Evolutionary conservation across 2,888 invertebrate genomes (phyloP), one percentile per base, ranked within the genome.

Genomic region (Hoplodrina blanda): DNA sequence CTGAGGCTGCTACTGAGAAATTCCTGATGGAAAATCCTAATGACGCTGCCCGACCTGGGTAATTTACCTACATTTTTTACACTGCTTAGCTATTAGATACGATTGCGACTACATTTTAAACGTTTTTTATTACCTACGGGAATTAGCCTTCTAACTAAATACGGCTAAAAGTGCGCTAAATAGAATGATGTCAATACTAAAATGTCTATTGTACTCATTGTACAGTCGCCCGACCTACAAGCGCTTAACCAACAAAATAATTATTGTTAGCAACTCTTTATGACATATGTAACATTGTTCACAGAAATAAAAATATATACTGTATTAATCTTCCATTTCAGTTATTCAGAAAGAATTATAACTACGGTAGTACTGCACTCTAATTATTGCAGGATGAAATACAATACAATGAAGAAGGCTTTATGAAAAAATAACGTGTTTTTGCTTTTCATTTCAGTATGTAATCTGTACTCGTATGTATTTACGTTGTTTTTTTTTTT

Each of bases 71-170:
- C 6, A 33, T 33, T 33, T 33, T 33, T 33, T 5, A 4, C 33
- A 33, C 6, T 33, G 33, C 4, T 33, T 5, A 33, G 1, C 33
- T 5, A 5, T 33, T 5, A 33, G 33, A 5, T 33, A 1, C 7
- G 1, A 37, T 37, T 8, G 37, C 8, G 8, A 8, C 37, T 37
- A 8, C 8, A 8, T 37, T 37, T 37, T 37, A 37, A 7, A 37
- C 8, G 8, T 37, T 37, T 37, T 33, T n/a, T n/a, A n/a, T n/a
- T 37, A 37, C 5, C 0, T 37, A 37, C 8, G 37, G 37, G 0
- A 37, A 41, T 41, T n/a, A 15, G 50, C 20, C 44, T 50, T 60
- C 25, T 77, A 52, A 49, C 25, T 41, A 44, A 76, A 65, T 61
- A 65, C 15, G 13, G 53, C 19, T 73, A 41, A 41, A 41, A 41